Evolutionary conservation across 1,140 invertebrate species (phyloP).

Genomic region (Luehdorfia chinensis): DNA sequence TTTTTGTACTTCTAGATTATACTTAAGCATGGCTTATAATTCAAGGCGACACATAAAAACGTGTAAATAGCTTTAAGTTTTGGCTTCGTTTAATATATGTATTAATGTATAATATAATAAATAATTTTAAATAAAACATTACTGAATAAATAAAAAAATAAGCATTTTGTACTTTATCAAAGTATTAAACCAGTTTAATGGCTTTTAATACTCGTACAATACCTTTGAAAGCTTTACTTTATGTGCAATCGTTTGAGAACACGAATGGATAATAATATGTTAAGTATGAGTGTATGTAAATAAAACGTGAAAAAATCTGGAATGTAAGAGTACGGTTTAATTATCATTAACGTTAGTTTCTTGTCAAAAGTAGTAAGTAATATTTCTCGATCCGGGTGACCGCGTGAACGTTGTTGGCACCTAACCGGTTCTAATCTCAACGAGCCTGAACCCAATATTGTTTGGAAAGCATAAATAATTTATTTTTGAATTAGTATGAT

Average conservation of each 20-base stretch:
- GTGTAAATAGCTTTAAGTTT: neutral
- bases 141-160: neutral
- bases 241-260: neutral
- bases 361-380: too few relatives aligned
- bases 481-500: too few relatives aligned
- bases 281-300: neutral
- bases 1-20: conserved; percentile 1
- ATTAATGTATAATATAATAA: neutral
- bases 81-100: neutral
- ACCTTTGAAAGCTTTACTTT: neutral
- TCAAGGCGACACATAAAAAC: neutral
- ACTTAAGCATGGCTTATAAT: neutral
- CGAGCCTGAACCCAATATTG: too few relatives aligned
- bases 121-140: neutral
- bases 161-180: neutral
- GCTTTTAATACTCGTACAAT: neutral
- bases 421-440: too few relatives aligned
- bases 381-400: too few relatives aligned
- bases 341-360: too few relatives aligned
- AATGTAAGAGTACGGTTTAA: neutral
- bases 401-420: too few relatives aligned
- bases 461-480: too few relatives aligned
- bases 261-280: neutral
- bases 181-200: neutral
- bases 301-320: too few relatives aligned